A percentile compares a stretch with the other conserved stretches of the same genome.
Evolutionary conservation across 2,113 vertebrate genomes (phyloP).

Genomic region (Casuarius casuarius): DNA sequence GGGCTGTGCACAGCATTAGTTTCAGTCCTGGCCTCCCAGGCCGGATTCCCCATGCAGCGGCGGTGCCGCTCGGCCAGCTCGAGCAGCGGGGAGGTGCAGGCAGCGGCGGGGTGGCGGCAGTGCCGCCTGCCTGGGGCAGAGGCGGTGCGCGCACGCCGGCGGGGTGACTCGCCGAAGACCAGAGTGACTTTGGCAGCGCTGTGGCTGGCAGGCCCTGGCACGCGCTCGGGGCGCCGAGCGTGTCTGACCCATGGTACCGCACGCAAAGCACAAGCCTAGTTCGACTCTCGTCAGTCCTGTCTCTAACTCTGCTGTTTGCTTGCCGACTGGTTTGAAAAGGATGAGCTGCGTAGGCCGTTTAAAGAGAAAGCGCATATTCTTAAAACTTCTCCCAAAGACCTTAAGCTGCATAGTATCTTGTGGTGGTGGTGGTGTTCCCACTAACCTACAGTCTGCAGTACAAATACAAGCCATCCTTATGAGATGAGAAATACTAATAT

Average conservation of each 20-base stretch:
- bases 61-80: neutral
- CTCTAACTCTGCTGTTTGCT: neutral
- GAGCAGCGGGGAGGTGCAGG: neutral
- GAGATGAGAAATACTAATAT: too few species aligned
- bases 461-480: too few species aligned
- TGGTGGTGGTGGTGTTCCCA: too few species aligned
- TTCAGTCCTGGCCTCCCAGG: neutral
- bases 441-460: too few species aligned
- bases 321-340: too few species aligned
- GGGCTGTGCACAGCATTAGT: too few species aligned
- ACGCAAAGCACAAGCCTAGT: neutral
- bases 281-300: too few species aligned
- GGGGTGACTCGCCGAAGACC: neutral
- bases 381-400: too few species aligned
- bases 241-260: accelerated
- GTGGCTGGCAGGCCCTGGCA: neutral
- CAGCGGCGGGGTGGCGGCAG: neutral
- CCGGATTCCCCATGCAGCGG: neutral
- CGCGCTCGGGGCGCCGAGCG: accelerated
- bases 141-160: too few species aligned
- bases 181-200: neutral
- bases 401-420: too few species aligned
- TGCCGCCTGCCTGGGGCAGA: neutral
- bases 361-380: too few species aligned
- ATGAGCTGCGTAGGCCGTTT: too few species aligned